Evolutionary conservation across 37 sponge, comb jelly and placozoan species (phyloP).

Genomic region (Cliona cf. orientalis): DNA sequence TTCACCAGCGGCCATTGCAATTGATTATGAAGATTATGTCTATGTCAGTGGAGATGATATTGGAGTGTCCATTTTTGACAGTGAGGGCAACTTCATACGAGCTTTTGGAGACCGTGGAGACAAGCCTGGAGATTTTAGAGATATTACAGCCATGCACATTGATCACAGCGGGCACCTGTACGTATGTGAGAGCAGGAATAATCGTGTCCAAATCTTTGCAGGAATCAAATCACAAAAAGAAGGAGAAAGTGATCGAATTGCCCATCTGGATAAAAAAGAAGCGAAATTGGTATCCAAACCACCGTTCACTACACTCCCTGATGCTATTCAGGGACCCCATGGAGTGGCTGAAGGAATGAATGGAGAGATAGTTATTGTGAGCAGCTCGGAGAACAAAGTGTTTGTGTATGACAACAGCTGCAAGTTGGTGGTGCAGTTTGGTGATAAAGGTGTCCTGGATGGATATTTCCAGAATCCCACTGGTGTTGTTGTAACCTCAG

Average conservation of each 20-base stretch:
- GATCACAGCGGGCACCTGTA: slow-evolving; percentile 17
- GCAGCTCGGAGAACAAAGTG: neutral
- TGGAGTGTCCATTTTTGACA: slow-evolving; percentile 38
- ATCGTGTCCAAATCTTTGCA: slow-evolving; percentile 43
- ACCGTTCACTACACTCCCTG: no score
- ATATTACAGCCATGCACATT: slow-evolving; percentile 4
- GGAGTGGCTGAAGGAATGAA: slow-evolving; percentile 4
- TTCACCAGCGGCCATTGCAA: slow-evolving; percentile 18
- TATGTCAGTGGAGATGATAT: neutral
- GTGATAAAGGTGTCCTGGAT: slow-evolving; percentile 11
- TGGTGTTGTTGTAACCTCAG: slow-evolving; percentile 5
- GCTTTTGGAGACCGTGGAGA: slow-evolving; percentile 37
- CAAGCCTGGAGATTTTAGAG: slow-evolving; percentile 27
- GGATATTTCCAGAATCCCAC: neutral
- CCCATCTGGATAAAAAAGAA: neutral
- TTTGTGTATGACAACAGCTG: neutral
- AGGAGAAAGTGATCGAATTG: neutral
- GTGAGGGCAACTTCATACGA: slow-evolving; percentile 12
- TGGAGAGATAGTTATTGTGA: neutral
- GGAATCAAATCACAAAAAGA: neutral
- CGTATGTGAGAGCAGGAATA: slow-evolving; percentile 15
- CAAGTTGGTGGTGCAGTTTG: neutral
- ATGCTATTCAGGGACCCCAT: no score
- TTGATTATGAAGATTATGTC: slow-evolving; percentile 26
- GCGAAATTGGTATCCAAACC: no score